Evolutionary conservation across 2,797 vertebrate genomes (phyloP), one percentile per base, ranked within the genome.

Genomic region (Smutsia temminckii): DNA sequence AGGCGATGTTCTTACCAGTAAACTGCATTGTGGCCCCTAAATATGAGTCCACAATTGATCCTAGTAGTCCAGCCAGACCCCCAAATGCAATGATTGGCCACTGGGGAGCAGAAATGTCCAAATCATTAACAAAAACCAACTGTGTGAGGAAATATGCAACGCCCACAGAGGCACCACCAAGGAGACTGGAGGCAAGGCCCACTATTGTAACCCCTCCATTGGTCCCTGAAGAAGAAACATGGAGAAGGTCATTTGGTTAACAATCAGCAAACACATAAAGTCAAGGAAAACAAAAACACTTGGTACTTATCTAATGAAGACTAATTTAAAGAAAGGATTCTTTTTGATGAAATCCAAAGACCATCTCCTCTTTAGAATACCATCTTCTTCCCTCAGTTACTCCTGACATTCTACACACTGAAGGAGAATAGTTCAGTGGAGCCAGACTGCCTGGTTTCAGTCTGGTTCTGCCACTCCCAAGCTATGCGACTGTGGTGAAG

Each of bases 11-110:
- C 98, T 98, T 98, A 99, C 99, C 99, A 27, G 99, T 99, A 95
- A 99, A 99, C 71, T 99, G 99, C 99, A 99, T 99, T 1, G 99
- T 99, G 81, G 99, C 99, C 80, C 99, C 99, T 95, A 99, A 98
- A 95, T 99, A 99, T 0, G 99, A 99, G 98, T 99, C 99, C 85
- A 99, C 97, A 97, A 99, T 53, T 4, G 99, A 99, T 11, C 99
- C 99, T 57, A 99, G 63, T 17, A 99, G 98, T 14, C 99, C 99
- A 13, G 99, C 99, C 95, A 98, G 77, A n/a, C 98, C 99, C 1
- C 98, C 99, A 89, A 99, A 99, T 74, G 98, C 74, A 64, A 99
- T 85, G 87, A 99, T 64, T 1, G 99, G 99, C 99, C 99, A 99
- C 97, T 99, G 99, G 0, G 99, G 99, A 96, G 99, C 98, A 8